Percentiles rank a stretch among this genome's conserved stretches.
These are phyloP conservation scores for Corapipo altera DNA, from an alignment of 2,113 vertebrate species.

Conservation along the genomic window DNA sequence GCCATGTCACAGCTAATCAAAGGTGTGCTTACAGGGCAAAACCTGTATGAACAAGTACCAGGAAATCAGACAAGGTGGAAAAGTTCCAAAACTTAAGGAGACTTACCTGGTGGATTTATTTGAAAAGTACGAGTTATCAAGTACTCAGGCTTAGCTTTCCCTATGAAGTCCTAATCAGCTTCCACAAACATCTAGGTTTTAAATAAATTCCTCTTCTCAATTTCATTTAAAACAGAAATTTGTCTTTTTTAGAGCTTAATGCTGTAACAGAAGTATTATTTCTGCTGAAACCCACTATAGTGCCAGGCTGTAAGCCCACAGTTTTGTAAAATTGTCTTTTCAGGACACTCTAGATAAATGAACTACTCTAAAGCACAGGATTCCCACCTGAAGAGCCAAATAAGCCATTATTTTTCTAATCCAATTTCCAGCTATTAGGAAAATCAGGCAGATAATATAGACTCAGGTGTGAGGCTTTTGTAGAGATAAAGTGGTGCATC, in stretches of 20 bases:
- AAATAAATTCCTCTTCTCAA: neutral
- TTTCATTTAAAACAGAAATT: neutral
- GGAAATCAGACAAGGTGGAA: slow-evolving; percentile 6
- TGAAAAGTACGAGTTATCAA: neutral
- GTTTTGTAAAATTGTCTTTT: neutral
- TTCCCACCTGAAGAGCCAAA: neutral
- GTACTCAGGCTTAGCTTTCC: neutral
- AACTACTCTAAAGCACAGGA: neutral
- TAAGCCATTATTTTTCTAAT: neutral
- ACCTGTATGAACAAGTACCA: slow-evolving; percentile 51
- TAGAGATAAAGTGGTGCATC: neutral
- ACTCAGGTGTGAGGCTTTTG: neutral
- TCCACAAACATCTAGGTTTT: neutral
- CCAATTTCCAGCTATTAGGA: neutral
- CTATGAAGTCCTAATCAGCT: neutral
- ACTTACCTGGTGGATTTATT: neutral
- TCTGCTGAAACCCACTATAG: neutral
- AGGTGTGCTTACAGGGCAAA: neutral
- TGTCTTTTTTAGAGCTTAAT: neutral
- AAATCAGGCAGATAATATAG: neutral
- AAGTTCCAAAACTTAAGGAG: slow-evolving; percentile 23
- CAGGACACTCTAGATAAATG: neutral
- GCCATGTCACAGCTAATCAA: slow-evolving; percentile 21
- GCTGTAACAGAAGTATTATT: neutral
- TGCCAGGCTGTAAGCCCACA: neutral